Conservation (phyloP, 2,888 invertebrate genomes). For the Megastigmus dorsalis region DNA sequence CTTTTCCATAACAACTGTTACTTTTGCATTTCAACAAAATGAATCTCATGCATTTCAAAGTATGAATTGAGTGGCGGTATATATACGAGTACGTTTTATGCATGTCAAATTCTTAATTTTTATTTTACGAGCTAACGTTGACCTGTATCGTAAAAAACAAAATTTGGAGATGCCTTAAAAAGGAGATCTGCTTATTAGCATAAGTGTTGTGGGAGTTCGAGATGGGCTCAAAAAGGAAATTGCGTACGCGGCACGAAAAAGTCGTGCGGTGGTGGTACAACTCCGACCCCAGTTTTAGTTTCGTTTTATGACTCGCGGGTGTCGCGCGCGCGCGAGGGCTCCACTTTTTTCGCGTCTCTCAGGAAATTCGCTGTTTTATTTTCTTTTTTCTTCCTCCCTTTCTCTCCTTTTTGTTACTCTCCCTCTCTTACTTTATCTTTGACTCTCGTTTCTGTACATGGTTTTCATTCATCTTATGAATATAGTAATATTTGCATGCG, state of each 20-base stretch:
- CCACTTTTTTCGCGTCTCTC: slow-evolving; percentile 65
- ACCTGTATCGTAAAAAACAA: slow-evolving; percentile 44
- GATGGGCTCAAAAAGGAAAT: slow-evolving; percentile 39
- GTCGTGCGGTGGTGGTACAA: slow-evolving; percentile 12
- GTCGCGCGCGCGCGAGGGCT: slow-evolving; percentile 68
- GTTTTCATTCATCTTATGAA: slow-evolving; percentile 4
- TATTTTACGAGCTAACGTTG: slow-evolving; percentile 37
- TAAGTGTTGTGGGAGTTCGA: slow-evolving; percentile 40
- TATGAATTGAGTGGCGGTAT: background rate
- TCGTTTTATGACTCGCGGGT: slow-evolving; percentile 70
- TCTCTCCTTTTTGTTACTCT: background rate
- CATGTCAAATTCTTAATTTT: slow-evolving; percentile 47
- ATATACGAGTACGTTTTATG: slow-evolving; percentile 31
- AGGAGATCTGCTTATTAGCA: slow-evolving; percentile 43
- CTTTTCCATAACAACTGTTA: too few relatives aligned
- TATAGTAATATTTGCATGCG: slow-evolving; percentile 13
- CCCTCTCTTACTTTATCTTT: background rate
- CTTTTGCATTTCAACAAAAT: background rate
- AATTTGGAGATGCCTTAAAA: slow-evolving; percentile 45
- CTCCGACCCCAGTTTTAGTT: slow-evolving; percentile 64
- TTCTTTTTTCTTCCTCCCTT: slow-evolving; percentile 8
- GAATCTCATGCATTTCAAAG: slow-evolving; percentile 18
- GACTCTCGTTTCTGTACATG: background rate
- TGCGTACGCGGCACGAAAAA: slow-evolving; percentile 31
- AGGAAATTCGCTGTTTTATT: slow-evolving; percentile 54